Percentiles rank a stretch among this genome's conserved stretches.
Conservation (phyloP, 2,113 vertebrate genomes). For the Neogale vison region DNA sequence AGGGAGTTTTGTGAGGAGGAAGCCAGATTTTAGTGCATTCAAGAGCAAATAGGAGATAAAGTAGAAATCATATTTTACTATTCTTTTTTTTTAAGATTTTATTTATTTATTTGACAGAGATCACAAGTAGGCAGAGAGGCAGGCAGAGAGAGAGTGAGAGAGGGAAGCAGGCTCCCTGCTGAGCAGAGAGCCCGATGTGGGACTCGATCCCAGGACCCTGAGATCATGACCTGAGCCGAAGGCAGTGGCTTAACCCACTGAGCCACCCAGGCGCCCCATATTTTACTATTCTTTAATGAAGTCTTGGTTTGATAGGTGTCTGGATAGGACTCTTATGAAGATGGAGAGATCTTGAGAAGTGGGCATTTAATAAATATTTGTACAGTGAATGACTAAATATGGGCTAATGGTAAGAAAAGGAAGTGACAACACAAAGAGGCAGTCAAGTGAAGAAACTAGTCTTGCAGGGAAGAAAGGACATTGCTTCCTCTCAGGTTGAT, state of each 20-base stretch:
- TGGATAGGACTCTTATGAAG: neutral
- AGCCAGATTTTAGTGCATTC: neutral
- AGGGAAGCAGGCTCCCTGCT: too few relatives aligned
- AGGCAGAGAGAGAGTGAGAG: too few relatives aligned
- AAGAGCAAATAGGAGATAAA: neutral
- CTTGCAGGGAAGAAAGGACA: neutral
- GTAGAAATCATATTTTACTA: neutral
- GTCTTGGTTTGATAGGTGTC: conserved; percentile 1
- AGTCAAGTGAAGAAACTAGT: neutral
- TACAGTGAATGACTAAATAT: neutral
- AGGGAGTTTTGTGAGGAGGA: neutral
- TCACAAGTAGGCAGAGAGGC: too few relatives aligned
- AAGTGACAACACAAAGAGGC: neutral
- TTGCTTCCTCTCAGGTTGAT: neutral
- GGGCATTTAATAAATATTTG: neutral
- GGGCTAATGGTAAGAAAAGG: conserved; percentile 6
- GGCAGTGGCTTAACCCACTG: too few relatives aligned
- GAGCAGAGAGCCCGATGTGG: too few relatives aligned
- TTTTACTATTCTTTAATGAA: conserved; percentile 38
- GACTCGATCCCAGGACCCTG: too few relatives aligned
- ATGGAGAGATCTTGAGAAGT: conserved; percentile 13
- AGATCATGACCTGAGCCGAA: too few relatives aligned
- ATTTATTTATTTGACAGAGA: too few relatives aligned
- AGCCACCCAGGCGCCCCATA: too few relatives aligned
- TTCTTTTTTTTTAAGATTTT: too few relatives aligned